phyloP scores from a whole-genome alignment of 2,113 vertebrate species.

The Lucifuga dentata region DNA sequence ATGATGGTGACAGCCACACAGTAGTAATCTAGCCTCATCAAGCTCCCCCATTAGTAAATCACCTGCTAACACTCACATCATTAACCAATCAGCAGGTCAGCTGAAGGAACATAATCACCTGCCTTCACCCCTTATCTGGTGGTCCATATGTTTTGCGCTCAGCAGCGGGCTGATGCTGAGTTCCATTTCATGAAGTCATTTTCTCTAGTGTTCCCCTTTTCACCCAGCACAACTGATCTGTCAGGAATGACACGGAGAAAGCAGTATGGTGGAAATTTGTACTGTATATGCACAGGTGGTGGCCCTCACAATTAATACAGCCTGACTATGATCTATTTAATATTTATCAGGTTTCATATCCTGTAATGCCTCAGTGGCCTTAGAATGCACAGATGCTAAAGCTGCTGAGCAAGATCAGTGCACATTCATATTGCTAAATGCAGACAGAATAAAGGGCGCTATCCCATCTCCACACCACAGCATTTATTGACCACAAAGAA shows the following conservation, averaged over 20 bases:
- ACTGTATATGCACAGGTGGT: neutral
- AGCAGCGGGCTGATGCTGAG: neutral
- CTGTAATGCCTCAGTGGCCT: conserved; percentile 38
- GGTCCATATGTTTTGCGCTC: conserved; percentile 48
- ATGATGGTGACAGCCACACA: conserved; percentile 36
- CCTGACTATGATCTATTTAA: conserved; percentile 28
- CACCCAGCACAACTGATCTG: conserved; percentile 20
- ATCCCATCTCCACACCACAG: conserved; percentile 20
- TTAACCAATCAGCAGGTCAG: conserved; percentile 74
- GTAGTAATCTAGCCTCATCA: conserved; percentile 64
- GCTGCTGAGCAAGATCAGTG: conserved; percentile 61
- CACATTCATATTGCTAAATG: conserved; percentile 45
- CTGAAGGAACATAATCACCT: conserved; percentile 50
- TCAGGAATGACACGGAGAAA: neutral
- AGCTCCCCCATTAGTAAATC: conserved; percentile 68
- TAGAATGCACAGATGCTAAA: conserved; percentile 53
- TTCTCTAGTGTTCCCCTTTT: conserved; percentile 10
- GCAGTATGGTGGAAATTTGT: conserved; percentile 19
- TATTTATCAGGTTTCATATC: conserved; percentile 41
- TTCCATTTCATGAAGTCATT: conserved; percentile 17
- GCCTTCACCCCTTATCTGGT: conserved; percentile 55
- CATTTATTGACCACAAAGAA: conserved; percentile 32
- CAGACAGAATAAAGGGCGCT: conserved; percentile 41
- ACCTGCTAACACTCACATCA: conserved; percentile 69
- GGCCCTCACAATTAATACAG: neutral